Conservation (phyloP, 2,888 invertebrate species). For the Sphecodes monilicornis region DNA sequence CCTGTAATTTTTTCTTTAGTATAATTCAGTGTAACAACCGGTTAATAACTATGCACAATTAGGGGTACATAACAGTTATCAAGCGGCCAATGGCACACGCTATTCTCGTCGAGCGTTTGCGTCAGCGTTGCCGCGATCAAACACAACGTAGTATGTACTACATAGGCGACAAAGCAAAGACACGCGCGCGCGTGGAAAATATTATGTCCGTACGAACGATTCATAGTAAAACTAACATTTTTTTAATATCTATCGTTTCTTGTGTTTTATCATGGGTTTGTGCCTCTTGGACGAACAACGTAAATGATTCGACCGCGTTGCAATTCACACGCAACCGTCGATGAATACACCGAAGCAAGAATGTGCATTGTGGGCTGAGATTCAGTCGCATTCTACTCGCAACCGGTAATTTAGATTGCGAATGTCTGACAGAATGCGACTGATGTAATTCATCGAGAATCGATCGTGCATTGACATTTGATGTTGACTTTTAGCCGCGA, state of each 20-base stretch:
- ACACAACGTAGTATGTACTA: too few species aligned
- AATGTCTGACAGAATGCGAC: conserved; percentile 32
- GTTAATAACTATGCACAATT: too few species aligned
- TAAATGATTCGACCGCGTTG: conserved; percentile 33
- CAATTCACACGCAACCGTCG: conserved; percentile 54
- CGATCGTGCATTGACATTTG: neutral
- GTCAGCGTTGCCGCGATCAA: too few species aligned
- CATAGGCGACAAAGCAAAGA: too few species aligned
- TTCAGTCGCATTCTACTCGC: conserved; percentile 51
- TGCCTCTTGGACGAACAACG: conserved; percentile 30
- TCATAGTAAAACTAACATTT: neutral
- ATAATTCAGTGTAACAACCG: too few species aligned
- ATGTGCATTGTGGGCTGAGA: conserved; percentile 58
- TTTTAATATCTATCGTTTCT: neutral
- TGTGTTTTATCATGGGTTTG: neutral
- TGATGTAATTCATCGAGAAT: conserved; percentile 31
- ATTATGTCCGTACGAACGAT: too few species aligned
- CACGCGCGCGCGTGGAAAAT: too few species aligned
- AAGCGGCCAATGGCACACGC: too few species aligned
- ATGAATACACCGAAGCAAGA: conserved; percentile 47
- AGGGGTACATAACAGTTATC: too few species aligned
- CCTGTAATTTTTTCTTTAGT: too few species aligned
- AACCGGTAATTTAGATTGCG: conserved; percentile 46
- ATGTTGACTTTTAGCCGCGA: neutral
- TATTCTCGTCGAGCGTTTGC: too few species aligned